Percentiles rank a stretch among this genome's conserved stretches.
Conservation (phyloP, 2,888 invertebrate genomes). For the Limnephilus marmoratus region DNA sequence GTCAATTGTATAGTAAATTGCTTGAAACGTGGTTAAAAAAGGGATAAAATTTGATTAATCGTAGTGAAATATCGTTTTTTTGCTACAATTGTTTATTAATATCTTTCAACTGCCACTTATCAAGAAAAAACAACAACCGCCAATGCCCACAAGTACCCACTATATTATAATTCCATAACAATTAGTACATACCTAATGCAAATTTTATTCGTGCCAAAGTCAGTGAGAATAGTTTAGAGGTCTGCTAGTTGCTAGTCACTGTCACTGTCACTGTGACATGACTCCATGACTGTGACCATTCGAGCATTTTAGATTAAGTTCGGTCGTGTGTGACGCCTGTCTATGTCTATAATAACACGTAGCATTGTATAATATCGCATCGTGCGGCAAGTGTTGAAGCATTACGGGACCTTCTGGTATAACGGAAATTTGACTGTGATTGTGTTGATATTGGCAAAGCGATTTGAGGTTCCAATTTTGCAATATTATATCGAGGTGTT, state of each 20-base stretch:
- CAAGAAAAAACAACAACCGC: too few species aligned
- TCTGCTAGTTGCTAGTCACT: not conserved
- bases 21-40: not conserved
- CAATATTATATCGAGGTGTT: not conserved
- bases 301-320: not conserved
- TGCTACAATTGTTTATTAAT: not conserved
- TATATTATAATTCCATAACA: not conserved
- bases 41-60: too few species aligned
- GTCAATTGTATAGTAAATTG: not conserved
- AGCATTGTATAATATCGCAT: not conserved
- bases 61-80: too few species aligned
- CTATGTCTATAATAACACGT: not conserved
- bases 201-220: not conserved
- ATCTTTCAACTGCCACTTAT: not conserved
- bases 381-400: not conserved
- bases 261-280: not conserved
- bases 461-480: not conserved
- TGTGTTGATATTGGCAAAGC: not conserved
- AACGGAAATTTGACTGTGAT: slow-evolving; percentile 12
- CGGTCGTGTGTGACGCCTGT: slow-evolving; percentile 8
- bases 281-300: not conserved
- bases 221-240: not conserved
- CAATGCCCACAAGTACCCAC: not conserved
- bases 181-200: not conserved
- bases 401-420: slow-evolving; percentile 18